Percentiles rank a stretch among this genome's conserved stretches.
phyloP scores from a whole-genome alignment of 2,113 vertebrate species.

The Bos indicus region DNA sequence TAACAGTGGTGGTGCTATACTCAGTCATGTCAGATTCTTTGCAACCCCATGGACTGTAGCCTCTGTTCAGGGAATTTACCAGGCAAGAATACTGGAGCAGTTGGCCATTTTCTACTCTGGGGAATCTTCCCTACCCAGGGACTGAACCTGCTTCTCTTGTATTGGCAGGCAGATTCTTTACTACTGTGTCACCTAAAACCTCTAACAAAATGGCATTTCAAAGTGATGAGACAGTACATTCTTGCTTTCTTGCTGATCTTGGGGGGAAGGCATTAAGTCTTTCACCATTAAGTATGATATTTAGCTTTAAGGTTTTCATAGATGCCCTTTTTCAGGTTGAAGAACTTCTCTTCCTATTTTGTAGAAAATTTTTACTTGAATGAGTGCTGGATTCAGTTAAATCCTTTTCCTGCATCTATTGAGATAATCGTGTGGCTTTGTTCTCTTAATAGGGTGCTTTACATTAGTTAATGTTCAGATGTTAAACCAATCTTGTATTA shows the following conservation, averaged over 20 bases:
- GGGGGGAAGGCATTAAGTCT: not conserved
- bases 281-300: not conserved
- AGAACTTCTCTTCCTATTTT: not conserved
- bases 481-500: constrained; percentile 20
- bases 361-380: not conserved
- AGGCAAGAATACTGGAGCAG: not conserved
- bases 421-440: not conserved
- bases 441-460: constrained; percentile 3
- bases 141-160: not conserved
- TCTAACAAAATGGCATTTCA: not conserved
- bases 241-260: not conserved
- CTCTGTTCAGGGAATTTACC: not conserved
- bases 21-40: not conserved
- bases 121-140: not conserved
- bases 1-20: not conserved
- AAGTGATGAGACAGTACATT: not conserved
- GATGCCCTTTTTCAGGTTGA: not conserved
- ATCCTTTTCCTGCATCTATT: not conserved
- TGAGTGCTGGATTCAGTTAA: not conserved
- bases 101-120: not conserved
- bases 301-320: not conserved
- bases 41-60: not conserved
- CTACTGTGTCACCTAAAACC: not conserved
- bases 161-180: not conserved
- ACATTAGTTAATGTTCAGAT: constrained; percentile 32